Conservation (phyloP, 2,113 vertebrate genomes). For the Clarias macrocephalus region DNA sequence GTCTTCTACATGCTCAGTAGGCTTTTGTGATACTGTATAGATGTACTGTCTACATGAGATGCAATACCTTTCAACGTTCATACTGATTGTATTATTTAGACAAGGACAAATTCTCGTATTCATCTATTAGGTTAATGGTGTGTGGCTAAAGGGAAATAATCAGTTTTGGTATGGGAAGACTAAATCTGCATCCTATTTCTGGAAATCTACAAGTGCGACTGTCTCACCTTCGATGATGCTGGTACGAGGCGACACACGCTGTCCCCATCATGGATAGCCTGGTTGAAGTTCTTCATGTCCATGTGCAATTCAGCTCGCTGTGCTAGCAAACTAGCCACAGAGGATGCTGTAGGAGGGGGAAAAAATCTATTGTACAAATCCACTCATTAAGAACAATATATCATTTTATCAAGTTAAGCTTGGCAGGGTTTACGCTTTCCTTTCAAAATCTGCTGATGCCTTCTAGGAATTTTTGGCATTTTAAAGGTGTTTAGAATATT, state of each 20-base stretch:
- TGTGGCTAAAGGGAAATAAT: not conserved
- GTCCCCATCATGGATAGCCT: constrained; percentile 77
- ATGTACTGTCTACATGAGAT: not conserved
- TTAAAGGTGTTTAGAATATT: not conserved
- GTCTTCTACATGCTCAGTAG: not conserved
- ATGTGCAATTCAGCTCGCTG: constrained; percentile 80
- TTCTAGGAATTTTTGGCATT: not conserved
- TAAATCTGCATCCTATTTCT: not conserved
- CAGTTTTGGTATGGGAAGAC: not conserved
- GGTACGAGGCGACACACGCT: constrained; percentile 77
- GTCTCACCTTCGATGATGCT: constrained; percentile 79
- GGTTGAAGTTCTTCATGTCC: constrained; percentile 80
- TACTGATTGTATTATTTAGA: not conserved
- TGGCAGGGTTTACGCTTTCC: not conserved
- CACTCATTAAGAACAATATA: not conserved
- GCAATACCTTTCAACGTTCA: not conserved
- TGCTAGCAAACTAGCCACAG: constrained; percentile 74
- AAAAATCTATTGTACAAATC: not conserved
- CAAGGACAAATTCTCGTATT: not conserved
- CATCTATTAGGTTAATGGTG: not conserved
- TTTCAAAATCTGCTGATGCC: not conserved
- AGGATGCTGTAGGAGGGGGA: constrained; percentile 70
- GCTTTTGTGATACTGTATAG: not conserved
- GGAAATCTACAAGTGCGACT: not conserved
- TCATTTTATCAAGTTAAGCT: not conserved